Base-by-base conservation (phyloP, 2,888 invertebrate species). In the Willowsia nigromaculata region DNA sequence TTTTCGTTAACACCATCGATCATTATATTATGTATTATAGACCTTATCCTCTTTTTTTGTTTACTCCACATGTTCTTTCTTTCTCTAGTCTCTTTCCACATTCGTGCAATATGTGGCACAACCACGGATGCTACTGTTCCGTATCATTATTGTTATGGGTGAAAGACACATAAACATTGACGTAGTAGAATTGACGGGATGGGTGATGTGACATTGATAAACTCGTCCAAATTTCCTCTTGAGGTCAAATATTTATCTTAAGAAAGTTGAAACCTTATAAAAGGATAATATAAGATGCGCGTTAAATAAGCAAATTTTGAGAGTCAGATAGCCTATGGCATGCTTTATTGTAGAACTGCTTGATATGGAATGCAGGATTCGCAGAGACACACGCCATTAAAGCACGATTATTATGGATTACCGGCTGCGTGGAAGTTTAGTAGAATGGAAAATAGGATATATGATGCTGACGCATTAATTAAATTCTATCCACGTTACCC, bases 211-310 rank as follows among this genome's bases (percentile, higher is more conserved):
- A 71, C 18, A 53, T 18, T 30, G 50, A 50, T 76, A 76, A 25
- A 76, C 30, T 76, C 13, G 76, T 43, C 43, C 53, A 30, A 22
- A 25, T 37, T 82, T 82, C 65, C 65, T 33, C 43, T 9, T 30
- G 56, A 33, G 80, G 65, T 82, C 82, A 82, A 50, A 82, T 82
- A 82, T 62, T 82, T 82, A 43, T 40, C 56, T 56, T 40, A 15
- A 59, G 80, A 37, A 80, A 80, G 6, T 50, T 53, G 25, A 56
- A 33, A 15, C 53, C 40, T 22, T 15, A n/a, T 43, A 30, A 30
- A 11, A 7, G 13, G 30, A 30, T 15, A 37, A 13, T 33, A 27
- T 15, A n/a, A 13, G 37, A 15, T 7, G 25, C 27, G 15, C n/a
- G 76, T 22, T 50, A 76, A 25, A 1, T 40, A 25, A 76, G 50